Base-by-base conservation (phyloP, 2,797 vertebrate species). In the Sebastes miniatus region DNA sequence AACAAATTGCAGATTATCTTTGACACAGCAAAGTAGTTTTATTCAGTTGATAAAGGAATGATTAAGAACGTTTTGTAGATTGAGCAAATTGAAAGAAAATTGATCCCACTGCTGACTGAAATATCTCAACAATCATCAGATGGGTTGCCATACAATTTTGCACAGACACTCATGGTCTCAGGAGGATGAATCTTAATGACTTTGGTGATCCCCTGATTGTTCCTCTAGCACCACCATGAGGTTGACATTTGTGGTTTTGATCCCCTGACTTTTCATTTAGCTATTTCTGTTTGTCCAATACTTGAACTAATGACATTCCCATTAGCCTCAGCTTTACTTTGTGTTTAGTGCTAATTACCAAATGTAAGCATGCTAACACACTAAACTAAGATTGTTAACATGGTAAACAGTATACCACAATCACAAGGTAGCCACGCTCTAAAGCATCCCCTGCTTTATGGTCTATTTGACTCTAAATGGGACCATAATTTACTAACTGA, bases 21-120 rank as follows among this genome's bases (percentile, higher is more conserved):
- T 70, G 16, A 11, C 22, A 27, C 18, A 27, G 50, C 20, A 54
- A 62, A 59, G 1, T 24, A 5, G 1, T 74, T 79, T 24, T 25
- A 59, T 43, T 77, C 10, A 29, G 25, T 24, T 57, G 36, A 47
- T 54, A 18, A 71, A 65, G n/a, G 76, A 47, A 57, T 36, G 1
- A 73, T 70, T 59, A 31, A 25, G 57, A 52, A 7, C 75, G 8
- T 54, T 79, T 79, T 83, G 4, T 62, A n/a, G 54, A 25, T 31
- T 32, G 6, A 71, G 13, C n/a, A 39, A 43, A 73, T 18, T 18
- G 11, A 75, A 34, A 76, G 43, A 56, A 64, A 65, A 24, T 31
- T 52, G 3, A 5, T 62, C 18, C 54, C 14, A 25, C 16, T n/a
- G 16, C 13, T 47, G n/a, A 52, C 4, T 68, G 8, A 71, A 61